Percentiles rank a stretch among this genome's conserved stretches.
These are phyloP conservation scores for Oxytorus armatus DNA, from an alignment of 2,888 invertebrate genomes.

Conservation along the genomic window DNA sequence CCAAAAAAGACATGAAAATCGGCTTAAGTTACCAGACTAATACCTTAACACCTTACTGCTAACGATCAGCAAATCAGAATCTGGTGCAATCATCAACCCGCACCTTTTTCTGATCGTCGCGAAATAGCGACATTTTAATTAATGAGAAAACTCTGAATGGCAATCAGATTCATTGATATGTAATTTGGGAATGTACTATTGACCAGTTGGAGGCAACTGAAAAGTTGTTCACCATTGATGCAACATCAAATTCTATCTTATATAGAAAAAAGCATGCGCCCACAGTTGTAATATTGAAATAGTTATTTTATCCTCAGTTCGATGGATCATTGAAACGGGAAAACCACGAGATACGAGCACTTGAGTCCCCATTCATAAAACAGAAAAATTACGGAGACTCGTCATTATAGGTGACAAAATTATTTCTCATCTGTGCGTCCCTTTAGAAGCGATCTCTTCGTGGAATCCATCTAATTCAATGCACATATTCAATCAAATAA, in stretches of 20 bases:
- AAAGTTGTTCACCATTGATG: neutral
- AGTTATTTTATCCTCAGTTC: neutral
- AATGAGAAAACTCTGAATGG: slow-evolving; percentile 71
- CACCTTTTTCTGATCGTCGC: neutral
- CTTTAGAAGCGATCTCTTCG: neutral
- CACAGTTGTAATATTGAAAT: neutral
- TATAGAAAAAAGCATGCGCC: neutral
- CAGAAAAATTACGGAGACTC: neutral
- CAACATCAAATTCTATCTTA: neutral
- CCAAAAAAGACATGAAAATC: no score
- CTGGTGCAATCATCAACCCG: neutral
- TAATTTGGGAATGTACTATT: slow-evolving; percentile 55
- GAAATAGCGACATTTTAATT: slow-evolving; percentile 66
- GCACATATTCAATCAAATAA: neutral
- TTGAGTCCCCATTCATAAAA: neutral
- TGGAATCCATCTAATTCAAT: neutral
- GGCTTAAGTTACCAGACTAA: neutral
- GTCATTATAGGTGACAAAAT: neutral
- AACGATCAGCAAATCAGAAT: neutral
- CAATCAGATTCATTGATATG: slow-evolving; percentile 74
- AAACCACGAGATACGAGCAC: slow-evolving; percentile 2
- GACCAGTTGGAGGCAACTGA: neutral
- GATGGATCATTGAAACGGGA: neutral
- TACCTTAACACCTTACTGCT: no score
- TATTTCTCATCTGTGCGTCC: neutral